phyloP scores from a whole-genome alignment of 2,888 invertebrate species.

The Acleris emargana region DNA sequence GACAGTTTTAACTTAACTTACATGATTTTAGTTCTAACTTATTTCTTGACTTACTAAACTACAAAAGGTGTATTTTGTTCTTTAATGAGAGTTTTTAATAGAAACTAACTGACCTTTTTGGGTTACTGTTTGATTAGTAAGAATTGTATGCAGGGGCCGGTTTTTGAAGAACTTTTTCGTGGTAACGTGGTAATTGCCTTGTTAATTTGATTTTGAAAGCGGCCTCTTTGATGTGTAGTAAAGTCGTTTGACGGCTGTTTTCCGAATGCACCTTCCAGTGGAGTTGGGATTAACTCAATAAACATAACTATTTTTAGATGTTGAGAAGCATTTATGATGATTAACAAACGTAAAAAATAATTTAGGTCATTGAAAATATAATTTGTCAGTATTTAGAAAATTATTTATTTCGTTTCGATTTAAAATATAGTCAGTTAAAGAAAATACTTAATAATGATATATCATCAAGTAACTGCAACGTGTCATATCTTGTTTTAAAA shows the following conservation, averaged over 20 bases:
- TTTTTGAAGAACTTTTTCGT: conserved; percentile 60
- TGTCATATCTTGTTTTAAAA: too few relatives aligned
- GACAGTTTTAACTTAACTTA: not conserved
- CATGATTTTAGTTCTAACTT: conserved; percentile 33
- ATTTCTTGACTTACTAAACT: conserved; percentile 5
- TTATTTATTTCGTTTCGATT: not conserved
- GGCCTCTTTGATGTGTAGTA: conserved; percentile 68
- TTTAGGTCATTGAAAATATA: not conserved
- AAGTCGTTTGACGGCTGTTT: conserved; percentile 69
- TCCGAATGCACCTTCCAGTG: conserved; percentile 60
- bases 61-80: conserved; percentile 7
- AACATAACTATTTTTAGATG: conserved; percentile 13
- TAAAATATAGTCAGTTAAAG: not conserved
- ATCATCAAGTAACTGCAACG: too few relatives aligned
- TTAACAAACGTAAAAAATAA: not conserved
- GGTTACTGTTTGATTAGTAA: conserved; percentile 41
- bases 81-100: conserved; percentile 6
- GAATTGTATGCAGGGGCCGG: conserved; percentile 56
- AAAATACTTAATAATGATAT: too few relatives aligned
- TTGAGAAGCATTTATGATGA: conserved; percentile 4
- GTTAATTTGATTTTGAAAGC: conserved; percentile 74
- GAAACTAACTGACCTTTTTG: conserved; percentile 3
- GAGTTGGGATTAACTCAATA: conserved; percentile 12
- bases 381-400: not conserved
- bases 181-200: conserved; percentile 75